Base-by-base conservation (phyloP, 1,140 invertebrate species). In the Papilio machaon region DNA sequence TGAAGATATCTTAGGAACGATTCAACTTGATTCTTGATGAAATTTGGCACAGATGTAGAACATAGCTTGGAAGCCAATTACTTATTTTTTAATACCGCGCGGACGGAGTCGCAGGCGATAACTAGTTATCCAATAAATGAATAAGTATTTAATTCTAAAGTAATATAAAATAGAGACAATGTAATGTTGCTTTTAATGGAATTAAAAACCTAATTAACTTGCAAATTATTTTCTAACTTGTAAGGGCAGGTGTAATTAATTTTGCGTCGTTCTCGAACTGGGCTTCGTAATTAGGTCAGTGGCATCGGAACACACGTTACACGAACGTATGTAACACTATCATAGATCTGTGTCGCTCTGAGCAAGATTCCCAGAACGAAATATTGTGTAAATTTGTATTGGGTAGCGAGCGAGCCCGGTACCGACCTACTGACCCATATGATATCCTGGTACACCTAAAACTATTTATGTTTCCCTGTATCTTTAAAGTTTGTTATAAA, bases 371-470 rank as follows among this genome's bases (percentile, higher is more conserved):
- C 13, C 30, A 38, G 64, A 15, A 35, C 64, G n/a, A 70, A 35
- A 70, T 70, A 70, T 70, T 30, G 30, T 35, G 64, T 70, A 76
- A 47, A 76, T 76, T 76, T 76, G 43, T 76, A 76, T 47, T 11
- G 74, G n/a, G 74, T 19, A 49, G 19, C 74, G 43, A 17, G 2
- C 46, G 74, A n/a, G n/a, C 19, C 74, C 74, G 74, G 74, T 76
- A 4, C 19, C 43, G 74, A 52, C 74, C 74, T 76, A 76, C 74
- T 76, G 46, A 76, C 74, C 74, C 46, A 76, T 76, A 49, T 76
- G 74, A 46, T 47, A 11, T 76, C 43, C 74, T 76, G 23, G 74
- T 49, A 23, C 43, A 23, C 46, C 73, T 49, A 13, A 9, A 46
- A 19, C 43, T 74, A 47, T 74, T 74, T 74, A 23, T 74, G 38